phyloP scores from a whole-genome alignment of 2,888 invertebrate genomes.

The Alitta virens region DNA sequence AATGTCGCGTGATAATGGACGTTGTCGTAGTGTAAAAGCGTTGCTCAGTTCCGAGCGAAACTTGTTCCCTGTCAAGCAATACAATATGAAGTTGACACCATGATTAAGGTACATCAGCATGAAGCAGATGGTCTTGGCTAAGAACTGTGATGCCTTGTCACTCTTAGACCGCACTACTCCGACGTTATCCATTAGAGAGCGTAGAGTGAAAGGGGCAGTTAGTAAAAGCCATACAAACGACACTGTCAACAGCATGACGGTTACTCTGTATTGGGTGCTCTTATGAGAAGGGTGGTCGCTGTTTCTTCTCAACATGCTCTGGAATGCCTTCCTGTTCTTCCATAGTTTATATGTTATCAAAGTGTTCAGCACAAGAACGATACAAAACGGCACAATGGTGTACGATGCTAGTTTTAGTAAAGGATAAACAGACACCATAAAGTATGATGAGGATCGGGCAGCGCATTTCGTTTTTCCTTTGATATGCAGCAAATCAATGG shows the following conservation, averaged over 20 bases:
- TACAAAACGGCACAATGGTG: conserved; percentile 40
- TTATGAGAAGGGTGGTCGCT: background rate
- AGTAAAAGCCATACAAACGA: conserved; percentile 27
- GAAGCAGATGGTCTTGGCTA: background rate
- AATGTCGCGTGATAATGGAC: too few relatives aligned
- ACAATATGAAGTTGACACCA: background rate
- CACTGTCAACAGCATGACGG: conserved; percentile 24
- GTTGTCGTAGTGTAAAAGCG: too few relatives aligned
- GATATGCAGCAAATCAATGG: background rate
- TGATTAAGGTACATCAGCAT: background rate
- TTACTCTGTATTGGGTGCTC: conserved; percentile 22
- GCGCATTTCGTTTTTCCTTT: conserved; percentile 23
- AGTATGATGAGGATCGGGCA: conserved; percentile 29
- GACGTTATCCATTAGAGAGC: background rate
- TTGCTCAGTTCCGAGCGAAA: background rate
- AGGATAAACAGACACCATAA: conserved; percentile 37
- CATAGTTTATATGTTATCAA: conserved; percentile 33
- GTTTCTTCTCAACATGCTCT: background rate
- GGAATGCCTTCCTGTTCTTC: background rate
- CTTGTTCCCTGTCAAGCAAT: background rate
- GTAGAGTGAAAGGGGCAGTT: conserved; percentile 21
- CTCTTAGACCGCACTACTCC: background rate
- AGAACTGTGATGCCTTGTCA: background rate
- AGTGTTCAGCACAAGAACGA: conserved; percentile 41
- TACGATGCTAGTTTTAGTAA: conserved; percentile 41